Conservation (phyloP, 2,113 vertebrate genomes). For the Gopherus evgoodei region DNA sequence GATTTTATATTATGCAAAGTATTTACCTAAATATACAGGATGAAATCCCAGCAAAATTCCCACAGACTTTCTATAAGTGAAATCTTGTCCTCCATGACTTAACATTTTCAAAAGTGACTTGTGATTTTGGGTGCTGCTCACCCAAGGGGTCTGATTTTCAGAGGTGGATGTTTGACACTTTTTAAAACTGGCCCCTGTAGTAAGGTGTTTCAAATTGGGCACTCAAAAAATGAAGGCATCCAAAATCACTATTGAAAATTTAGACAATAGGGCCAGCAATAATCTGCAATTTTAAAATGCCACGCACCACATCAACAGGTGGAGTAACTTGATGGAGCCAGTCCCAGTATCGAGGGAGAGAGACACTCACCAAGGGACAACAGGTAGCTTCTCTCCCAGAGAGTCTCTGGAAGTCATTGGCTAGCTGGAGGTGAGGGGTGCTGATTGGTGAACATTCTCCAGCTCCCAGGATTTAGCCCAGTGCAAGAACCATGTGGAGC, state of each 20-base stretch:
- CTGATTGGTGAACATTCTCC: background rate
- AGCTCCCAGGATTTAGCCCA: background rate
- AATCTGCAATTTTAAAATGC: background rate
- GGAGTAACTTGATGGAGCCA: background rate
- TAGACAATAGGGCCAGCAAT: background rate
- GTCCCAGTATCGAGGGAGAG: background rate
- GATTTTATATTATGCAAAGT: background rate
- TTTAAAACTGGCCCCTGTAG: background rate
- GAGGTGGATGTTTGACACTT: background rate
- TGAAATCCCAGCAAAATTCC: background rate
- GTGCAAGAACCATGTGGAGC: background rate
- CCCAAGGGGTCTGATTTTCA: background rate
- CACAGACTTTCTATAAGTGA: background rate
- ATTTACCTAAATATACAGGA: background rate
- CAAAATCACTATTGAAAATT: background rate
- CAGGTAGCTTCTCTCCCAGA: background rate
- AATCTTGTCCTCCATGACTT: background rate
- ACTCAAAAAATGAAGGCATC: background rate
- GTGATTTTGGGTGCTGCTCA: rapidly evolving
- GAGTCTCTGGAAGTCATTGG: background rate
- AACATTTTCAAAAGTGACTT: background rate
- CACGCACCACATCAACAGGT: background rate
- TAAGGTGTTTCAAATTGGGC: background rate
- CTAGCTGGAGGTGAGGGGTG: background rate
- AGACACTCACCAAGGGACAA: background rate